Evolutionary conservation across 1,140 invertebrate genomes (phyloP), one percentile per base, ranked within the genome.

Genomic region (Ectropis grisescens): DNA sequence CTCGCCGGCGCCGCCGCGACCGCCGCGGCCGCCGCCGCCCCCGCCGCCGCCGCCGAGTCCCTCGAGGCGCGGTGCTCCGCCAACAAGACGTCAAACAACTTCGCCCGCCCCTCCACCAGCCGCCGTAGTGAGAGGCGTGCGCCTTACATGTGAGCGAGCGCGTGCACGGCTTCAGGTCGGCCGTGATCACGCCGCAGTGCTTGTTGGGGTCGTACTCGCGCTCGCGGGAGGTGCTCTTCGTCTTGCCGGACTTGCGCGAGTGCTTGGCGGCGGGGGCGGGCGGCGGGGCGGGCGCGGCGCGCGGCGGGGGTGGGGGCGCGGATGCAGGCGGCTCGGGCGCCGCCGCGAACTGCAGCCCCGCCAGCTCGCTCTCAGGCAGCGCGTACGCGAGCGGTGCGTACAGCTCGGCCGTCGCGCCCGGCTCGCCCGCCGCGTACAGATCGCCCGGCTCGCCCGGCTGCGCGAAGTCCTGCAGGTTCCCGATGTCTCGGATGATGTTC

Each of bases 71-170:
- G 82, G 61, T 94, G 91, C 40, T 93, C 91, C 2, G 89, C 88
- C 25, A 94, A 81, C 12, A 95, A 79, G 26, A 90, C 88, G 72
- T 95, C 92, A 76, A 94, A 95, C 13, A 88, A 84, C 71, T 92
- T 92, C 28, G 87, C 87, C 13, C 92, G 78, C 0, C 91, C 92
- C 26, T 81, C 55, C n/a, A 94, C 92, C 7, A 87, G 88, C 37
- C 93, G 70, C 25, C 92, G 76, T 31, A 93, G 53, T 13, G 90
- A 90, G 31, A 94, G 83, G 91, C 88, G 81, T 94, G 93, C 9
- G 91, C 89, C 81, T 93, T 94, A 68, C 93, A 95, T 1, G 92
- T 94, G 8, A 94, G 82, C 7, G 91, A 93, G 13, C 92, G 80
- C 12, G 91, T 93, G 65, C 93, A 95, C 0, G 89, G 89, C 53